Evolutionary conservation across 1,140 invertebrate species (phyloP).

Genomic region (Drosophila oshimai): DNA sequence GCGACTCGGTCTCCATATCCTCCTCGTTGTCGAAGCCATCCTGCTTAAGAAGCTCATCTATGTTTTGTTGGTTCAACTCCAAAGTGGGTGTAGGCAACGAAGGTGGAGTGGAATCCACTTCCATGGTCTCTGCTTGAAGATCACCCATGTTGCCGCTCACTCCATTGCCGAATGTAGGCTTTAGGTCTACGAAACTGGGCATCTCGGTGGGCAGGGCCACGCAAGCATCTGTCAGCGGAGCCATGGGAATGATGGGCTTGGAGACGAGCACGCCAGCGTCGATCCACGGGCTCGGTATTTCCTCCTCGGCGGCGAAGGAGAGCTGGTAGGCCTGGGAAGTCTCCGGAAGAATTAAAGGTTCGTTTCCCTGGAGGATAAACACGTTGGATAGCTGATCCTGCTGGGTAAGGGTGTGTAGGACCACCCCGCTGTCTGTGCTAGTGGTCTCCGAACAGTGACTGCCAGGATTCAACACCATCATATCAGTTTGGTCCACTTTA

Average conservation of each 20-base stretch:
- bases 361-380: constrained; percentile 33
- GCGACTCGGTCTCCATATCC: constrained; percentile 79
- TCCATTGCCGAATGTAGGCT: constrained; percentile 54
- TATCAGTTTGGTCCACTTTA: constrained; percentile 22
- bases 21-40: constrained; percentile 79
- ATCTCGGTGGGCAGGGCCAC: constrained; percentile 87
- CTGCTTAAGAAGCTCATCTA: constrained; percentile 73
- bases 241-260: constrained; percentile 76
- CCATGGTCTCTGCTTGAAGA: constrained; percentile 16
- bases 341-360: constrained; percentile 65
- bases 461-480: constrained; percentile 43
- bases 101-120: constrained; percentile 28
- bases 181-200: constrained; percentile 87
- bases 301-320: constrained; percentile 89
- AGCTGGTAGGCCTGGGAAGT: constrained; percentile 87
- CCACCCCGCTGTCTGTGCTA: constrained; percentile 63
- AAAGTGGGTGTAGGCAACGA: constrained; percentile 33
- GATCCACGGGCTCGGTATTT: constrained; percentile 88
- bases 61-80: constrained; percentile 67
- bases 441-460: constrained; percentile 56
- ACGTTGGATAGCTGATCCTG: constrained; percentile 48
- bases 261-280: constrained; percentile 86
- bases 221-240: constrained; percentile 75
- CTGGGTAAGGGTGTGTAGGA: constrained; percentile 4
- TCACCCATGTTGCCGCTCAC: constrained; percentile 49